These are phyloP conservation scores for Brachionus koreanus DNA, from an alignment of 1,140 invertebrate species.

Conservation along the genomic window DNA sequence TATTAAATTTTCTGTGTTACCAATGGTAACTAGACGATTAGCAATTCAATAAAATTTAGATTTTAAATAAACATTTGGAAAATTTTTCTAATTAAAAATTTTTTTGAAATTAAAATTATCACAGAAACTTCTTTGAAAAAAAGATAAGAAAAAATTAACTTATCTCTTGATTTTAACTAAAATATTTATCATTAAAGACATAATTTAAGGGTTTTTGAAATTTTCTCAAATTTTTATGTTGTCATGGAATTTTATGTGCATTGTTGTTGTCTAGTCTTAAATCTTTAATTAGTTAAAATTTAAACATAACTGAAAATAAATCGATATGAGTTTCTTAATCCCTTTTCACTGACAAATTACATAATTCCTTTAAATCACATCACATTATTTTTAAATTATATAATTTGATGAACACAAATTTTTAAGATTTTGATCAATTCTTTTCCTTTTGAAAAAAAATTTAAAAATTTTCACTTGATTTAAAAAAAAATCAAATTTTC, in stretches of 20 bases:
- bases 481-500: too few species aligned
- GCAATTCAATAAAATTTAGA: not conserved
- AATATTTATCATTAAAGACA: too few species aligned
- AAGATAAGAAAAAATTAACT: not conserved
- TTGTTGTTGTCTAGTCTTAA: slow-evolving; percentile 14
- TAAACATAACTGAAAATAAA: not conserved
- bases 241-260: not conserved
- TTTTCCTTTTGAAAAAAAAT: not conserved
- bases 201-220: not conserved
- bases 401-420: not conserved
- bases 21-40: slow-evolving; percentile 25
- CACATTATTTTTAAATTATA: not conserved
- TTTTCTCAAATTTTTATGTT: not conserved
- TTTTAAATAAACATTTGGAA: slow-evolving; percentile 15
- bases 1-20: slow-evolving; percentile 24
- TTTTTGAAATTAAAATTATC: not conserved
- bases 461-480: not conserved
- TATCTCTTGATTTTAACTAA: not conserved
- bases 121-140: not conserved
- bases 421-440: not conserved
- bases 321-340: not conserved
- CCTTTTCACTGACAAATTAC: not conserved
- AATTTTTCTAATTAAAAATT: not conserved
- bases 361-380: not conserved
- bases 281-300: not conserved